Evolutionary conservation across 2,797 vertebrate species (phyloP).

Genomic region (Acanthornis magna): DNA sequence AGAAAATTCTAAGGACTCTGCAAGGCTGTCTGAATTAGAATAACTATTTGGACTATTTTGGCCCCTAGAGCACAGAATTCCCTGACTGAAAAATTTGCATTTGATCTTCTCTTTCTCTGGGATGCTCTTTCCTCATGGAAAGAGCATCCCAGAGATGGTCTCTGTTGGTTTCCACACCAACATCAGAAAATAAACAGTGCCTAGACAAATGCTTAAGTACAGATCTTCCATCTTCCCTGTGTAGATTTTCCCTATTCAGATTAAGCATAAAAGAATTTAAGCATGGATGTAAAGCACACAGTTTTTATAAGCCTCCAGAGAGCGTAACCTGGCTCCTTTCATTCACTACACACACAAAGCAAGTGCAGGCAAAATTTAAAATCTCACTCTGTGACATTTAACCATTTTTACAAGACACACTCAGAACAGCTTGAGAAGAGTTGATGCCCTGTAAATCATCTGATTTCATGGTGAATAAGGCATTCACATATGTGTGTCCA

Average conservation of each 20-base stretch:
- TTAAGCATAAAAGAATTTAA: background rate
- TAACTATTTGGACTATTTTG: background rate
- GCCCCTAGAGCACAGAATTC: background rate
- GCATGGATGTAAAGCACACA: background rate
- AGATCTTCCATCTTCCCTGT: background rate
- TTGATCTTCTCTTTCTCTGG: background rate
- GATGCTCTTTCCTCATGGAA: background rate
- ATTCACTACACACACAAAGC: background rate
- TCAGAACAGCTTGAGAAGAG: background rate
- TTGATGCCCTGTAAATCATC: background rate
- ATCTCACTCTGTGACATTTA: background rate
- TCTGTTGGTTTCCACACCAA: background rate
- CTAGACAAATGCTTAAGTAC: background rate
- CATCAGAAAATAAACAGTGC: background rate
- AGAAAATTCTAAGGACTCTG: background rate
- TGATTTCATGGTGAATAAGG: background rate
- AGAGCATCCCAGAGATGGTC: no score
- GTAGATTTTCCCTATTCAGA: background rate
- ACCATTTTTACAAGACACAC: background rate
- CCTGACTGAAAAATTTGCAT: background rate
- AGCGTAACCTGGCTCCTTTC: background rate
- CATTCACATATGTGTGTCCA: background rate
- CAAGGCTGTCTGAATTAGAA: background rate
- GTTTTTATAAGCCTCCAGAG: background rate
- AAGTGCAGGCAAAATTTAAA: background rate